Percentiles rank a stretch among this genome's conserved stretches.
These are phyloP conservation scores for Melanchra persicariae DNA, from an alignment of 2,888 invertebrate species.

Conservation along the genomic window DNA sequence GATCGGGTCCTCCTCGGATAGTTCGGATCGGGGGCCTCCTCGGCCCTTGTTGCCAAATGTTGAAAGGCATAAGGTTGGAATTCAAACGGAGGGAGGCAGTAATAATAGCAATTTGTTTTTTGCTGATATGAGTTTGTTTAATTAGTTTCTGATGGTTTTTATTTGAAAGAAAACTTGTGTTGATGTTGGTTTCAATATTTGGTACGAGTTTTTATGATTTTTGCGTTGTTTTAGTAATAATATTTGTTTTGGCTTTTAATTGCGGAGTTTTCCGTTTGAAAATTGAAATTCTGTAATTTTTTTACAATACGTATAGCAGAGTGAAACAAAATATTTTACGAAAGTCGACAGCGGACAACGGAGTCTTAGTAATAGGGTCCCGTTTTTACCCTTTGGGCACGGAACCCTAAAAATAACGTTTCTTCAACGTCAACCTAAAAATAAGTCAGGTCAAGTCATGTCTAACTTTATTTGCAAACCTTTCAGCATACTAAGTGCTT, in stretches of 20 bases:
- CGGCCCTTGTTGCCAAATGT: no score
- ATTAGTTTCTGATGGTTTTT: slow-evolving; percentile 47
- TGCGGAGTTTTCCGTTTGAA: not conserved
- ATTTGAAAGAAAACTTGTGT: slow-evolving; percentile 28
- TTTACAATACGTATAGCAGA: not conserved
- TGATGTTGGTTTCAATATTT: slow-evolving; percentile 16
- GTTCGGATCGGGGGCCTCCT: no score
- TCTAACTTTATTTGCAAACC: slow-evolving; percentile 15
- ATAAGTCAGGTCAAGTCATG: slow-evolving; percentile 10
- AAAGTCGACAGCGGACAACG: no score
- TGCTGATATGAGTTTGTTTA: slow-evolving; percentile 44
- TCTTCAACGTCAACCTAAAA: not conserved
- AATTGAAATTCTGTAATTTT: not conserved
- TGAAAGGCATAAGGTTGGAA: not conserved
- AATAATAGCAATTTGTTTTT: slow-evolving; percentile 33
- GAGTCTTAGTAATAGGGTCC: no score
- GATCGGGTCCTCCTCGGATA: no score
- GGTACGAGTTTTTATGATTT: not conserved
- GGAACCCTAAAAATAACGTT: not conserved
- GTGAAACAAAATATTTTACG: not conserved
- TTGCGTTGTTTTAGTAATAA: not conserved
- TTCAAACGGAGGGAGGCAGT: not conserved
- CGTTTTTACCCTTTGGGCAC: no score
- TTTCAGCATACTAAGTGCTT: slow-evolving; percentile 20
- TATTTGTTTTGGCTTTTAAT: not conserved